These are phyloP conservation scores for Pachypanchax playfairii DNA, from an alignment of 2,113 vertebrate species.

Conservation along the genomic window DNA sequence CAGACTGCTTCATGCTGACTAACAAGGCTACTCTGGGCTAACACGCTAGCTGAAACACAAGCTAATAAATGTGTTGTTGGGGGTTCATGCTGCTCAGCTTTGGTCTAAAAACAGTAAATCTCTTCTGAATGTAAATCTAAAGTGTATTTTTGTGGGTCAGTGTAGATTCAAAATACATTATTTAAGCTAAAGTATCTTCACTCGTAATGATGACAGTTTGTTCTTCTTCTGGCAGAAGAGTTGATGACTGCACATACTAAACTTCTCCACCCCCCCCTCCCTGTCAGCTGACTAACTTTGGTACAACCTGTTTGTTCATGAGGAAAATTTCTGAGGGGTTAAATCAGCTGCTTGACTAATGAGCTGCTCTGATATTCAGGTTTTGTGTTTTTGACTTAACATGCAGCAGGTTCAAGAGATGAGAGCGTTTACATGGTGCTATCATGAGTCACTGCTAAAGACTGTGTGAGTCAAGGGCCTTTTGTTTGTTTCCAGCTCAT, in stretches of 20 bases:
- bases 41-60: not conserved
- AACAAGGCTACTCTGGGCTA: not conserved
- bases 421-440: conserved; percentile 45
- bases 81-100: too few relatives aligned
- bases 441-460: conserved; percentile 57
- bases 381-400: conserved; percentile 37
- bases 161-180: too few relatives aligned
- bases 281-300: conserved; percentile 16
- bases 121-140: not conserved
- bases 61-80: not conserved
- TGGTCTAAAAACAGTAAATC: too few relatives aligned
- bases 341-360: conserved; percentile 30
- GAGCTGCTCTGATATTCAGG: conserved; percentile 34
- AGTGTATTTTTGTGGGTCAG: too few relatives aligned
- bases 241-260: not conserved
- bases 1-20: not conserved
- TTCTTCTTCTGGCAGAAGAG: not conserved
- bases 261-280: not conserved
- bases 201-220: not conserved
- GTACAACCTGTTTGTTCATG: conserved; percentile 6
- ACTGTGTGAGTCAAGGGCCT: conserved; percentile 47
- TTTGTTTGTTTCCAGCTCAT: conserved; percentile 18
- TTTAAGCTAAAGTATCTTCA: too few relatives aligned
- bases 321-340: conserved; percentile 26
- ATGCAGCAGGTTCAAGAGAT: conserved; percentile 42